Percentiles rank a stretch among this genome's conserved stretches.
Evolutionary conservation across 2,113 vertebrate genomes (phyloP).

Genomic region (Castor canadensis): DNA sequence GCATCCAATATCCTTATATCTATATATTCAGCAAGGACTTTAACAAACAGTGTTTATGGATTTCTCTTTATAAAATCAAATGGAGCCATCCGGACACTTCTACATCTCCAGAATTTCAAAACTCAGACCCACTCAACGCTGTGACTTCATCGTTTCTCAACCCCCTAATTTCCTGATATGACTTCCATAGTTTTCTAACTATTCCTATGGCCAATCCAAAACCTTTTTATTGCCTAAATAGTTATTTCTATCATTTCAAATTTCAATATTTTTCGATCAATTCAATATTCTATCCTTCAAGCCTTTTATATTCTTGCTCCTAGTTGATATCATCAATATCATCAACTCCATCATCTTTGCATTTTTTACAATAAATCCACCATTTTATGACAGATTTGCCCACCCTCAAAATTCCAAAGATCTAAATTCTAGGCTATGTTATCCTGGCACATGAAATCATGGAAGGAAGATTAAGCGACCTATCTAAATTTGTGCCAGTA

Average conservation of each 20-base stretch:
- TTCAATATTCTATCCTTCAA: not conserved
- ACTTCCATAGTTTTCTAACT: not conserved
- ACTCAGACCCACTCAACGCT: not conserved
- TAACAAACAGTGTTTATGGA: not conserved
- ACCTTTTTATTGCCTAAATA: not conserved
- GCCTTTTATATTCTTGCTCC: not conserved
- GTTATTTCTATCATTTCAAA: too few species aligned
- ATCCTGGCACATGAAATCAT: not conserved
- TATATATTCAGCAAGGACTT: not conserved
- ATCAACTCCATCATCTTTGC: not conserved
- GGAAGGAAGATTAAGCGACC: not conserved
- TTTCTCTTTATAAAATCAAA: not conserved
- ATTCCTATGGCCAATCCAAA: not conserved
- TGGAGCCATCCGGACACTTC: not conserved
- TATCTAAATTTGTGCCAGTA: not conserved
- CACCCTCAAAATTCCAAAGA: not conserved
- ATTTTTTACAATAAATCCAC: not conserved
- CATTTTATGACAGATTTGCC: not conserved
- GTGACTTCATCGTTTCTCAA: not conserved
- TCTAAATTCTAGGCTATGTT: not conserved
- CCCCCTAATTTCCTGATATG: not conserved
- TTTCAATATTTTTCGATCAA: not conserved
- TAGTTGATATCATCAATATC: not conserved
- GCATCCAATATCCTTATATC: not conserved
- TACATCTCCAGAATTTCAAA: not conserved